Base-by-base conservation (phyloP, 2,888 invertebrate genomes). In the Ormyrus nitidulus region DNA sequence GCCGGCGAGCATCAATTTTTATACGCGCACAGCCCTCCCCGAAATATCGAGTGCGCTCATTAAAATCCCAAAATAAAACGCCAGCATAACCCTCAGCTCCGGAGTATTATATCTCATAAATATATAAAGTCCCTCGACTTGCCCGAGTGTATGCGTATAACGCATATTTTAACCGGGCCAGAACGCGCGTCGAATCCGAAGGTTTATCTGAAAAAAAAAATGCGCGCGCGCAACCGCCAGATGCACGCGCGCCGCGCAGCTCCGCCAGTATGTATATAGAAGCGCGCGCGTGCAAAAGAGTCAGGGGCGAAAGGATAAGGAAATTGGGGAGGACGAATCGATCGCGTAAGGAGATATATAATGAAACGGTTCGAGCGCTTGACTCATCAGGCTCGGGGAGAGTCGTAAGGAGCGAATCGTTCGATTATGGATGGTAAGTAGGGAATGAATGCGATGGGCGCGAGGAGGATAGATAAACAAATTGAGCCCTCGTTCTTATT, bases 21-120 rank as follows among this genome's bases (percentile, higher is more conserved):
- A 34, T 34, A 70, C 56, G 70, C 19, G 51, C 56, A 64, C 56
- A 64, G 19, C 10, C 54, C 10, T 64, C 44, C 11, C 59, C 6
- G 51, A 71, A 71, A 61, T 34, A 61, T 65, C 49, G 59, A 78
- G 64, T 64, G 34, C 44, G 61, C 56, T 73, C 54, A 0, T 54
- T 19, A 66, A 72, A 59, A 73, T 68, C 19, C 46, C 56, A 49
- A 78, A 78, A 68, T 72, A 62, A 78, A 78, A 78, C 44, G 51
- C 58, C 69, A 73, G 64, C 74, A 48, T 68, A 69, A 62, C n/a
- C 56, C 70, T 58, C 46, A 11, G 2, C n/a, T 13, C 49, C 5
- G 34, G 19, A 53, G 34, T 4, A 4, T 34, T 34, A 72, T 71
- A 59, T 65, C 56, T 66, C 66, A 66, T 77, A 77, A 69, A 77